Evolutionary conservation across 2,113 vertebrate genomes (phyloP).

Genomic region (Poeciliopsis occidentalis): DNA sequence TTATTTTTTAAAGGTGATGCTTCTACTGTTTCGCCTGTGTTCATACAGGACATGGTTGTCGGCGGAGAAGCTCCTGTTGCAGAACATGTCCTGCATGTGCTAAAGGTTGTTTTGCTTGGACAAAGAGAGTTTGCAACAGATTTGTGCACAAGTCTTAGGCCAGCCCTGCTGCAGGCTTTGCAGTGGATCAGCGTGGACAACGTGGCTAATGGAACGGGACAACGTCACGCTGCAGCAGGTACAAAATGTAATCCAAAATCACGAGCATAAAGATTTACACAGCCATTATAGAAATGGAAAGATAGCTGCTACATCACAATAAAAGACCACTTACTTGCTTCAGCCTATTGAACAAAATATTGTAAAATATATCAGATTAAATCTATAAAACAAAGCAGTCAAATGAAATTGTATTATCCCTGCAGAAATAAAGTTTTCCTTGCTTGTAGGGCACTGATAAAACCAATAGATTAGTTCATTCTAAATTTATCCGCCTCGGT

Average conservation of each 20-base stretch:
- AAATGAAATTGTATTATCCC: slow-evolving; percentile 2
- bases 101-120: slow-evolving; percentile 78
- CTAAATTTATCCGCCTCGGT: slow-evolving; percentile 22
- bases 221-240: slow-evolving; percentile 66
- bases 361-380: neutral
- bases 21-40: slow-evolving; percentile 9
- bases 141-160: slow-evolving; percentile 80
- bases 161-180: slow-evolving; percentile 85
- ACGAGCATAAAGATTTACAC: neutral
- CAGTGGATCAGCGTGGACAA: slow-evolving; percentile 83
- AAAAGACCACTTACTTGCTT: neutral
- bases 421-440: neutral
- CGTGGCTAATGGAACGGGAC: slow-evolving; percentile 41
- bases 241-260: slow-evolving; percentile 17
- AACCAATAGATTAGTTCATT: slow-evolving; percentile 18
- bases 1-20: neutral
- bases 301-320: neutral
- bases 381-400: neutral
- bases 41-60: slow-evolving; percentile 83
- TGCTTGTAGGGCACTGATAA: neutral
- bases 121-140: slow-evolving; percentile 67
- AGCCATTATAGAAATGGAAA: neutral
- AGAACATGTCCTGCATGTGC: slow-evolving; percentile 76
- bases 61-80: slow-evolving; percentile 78
- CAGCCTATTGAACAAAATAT: neutral